Conservation (phyloP, 2,113 vertebrate species). For the Panthera tigris region DNA sequence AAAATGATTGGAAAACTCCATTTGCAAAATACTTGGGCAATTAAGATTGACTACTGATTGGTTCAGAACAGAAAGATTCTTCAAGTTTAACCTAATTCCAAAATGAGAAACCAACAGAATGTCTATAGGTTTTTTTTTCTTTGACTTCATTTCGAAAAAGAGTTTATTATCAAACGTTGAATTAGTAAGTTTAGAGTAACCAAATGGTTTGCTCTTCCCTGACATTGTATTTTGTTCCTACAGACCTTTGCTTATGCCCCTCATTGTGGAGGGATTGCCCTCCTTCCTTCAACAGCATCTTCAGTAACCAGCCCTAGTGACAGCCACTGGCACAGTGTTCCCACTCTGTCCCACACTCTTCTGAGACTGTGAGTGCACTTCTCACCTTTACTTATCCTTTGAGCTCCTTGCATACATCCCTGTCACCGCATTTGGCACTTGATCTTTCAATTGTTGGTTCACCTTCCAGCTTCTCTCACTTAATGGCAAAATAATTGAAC, state of each 20-base stretch:
- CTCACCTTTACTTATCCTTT: background rate
- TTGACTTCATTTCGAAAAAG: background rate
- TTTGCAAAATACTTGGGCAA: background rate
- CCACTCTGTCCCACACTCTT: background rate
- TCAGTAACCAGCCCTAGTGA: background rate
- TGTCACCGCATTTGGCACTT: background rate
- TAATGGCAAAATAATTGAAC: background rate
- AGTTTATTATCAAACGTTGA: background rate
- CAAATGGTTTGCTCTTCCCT: background rate
- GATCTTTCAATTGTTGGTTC: background rate
- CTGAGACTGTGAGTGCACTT: background rate
- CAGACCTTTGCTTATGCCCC: background rate
- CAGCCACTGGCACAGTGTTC: background rate
- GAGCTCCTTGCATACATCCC: background rate
- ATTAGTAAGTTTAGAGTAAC: background rate
- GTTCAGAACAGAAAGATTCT: background rate
- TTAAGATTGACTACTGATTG: background rate
- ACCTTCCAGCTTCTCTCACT: background rate
- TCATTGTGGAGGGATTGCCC: background rate
- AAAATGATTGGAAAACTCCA: background rate
- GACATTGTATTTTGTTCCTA: background rate
- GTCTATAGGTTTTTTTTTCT: background rate
- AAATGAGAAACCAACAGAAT: background rate
- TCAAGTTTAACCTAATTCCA: background rate
- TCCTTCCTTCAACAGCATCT: background rate